These are phyloP conservation scores for Habrosyne pyritoides DNA, from an alignment of 2,888 invertebrate species.

Conservation along the genomic window DNA sequence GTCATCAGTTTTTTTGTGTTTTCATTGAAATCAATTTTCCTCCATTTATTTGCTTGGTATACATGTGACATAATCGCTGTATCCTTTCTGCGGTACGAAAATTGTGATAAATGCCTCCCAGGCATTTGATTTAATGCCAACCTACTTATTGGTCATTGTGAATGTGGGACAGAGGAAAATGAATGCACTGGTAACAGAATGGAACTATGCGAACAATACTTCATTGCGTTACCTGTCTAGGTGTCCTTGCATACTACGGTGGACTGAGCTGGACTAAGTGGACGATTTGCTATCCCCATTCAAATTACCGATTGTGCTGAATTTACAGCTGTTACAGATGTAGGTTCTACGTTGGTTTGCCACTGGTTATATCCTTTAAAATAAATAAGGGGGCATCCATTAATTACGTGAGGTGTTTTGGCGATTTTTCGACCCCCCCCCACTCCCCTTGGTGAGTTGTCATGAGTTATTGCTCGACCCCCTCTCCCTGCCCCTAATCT, in stretches of 20 bases:
- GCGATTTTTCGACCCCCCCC: too few relatives aligned
- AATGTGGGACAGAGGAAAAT: slow-evolving; percentile 44
- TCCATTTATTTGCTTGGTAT: not conserved
- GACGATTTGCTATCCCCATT: not conserved
- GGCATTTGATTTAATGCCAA: slow-evolving; percentile 36
- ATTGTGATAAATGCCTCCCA: slow-evolving; percentile 37
- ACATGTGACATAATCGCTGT: slow-evolving; percentile 20
- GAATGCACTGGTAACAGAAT: slow-evolving; percentile 36
- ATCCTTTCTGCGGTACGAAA: slow-evolving; percentile 45
- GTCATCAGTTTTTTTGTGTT: not conserved
- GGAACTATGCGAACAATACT: slow-evolving; percentile 37
- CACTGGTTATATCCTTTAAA: too few relatives aligned
- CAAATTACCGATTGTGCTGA: not conserved
- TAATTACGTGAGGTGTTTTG: too few relatives aligned
- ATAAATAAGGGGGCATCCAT: too few relatives aligned
- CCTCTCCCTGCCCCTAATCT: too few relatives aligned
- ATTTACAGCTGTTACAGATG: not conserved
- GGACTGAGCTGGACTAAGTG: slow-evolving; percentile 22
- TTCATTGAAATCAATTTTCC: not conserved
- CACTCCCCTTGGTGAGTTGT: too few relatives aligned
- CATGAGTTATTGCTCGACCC: too few relatives aligned
- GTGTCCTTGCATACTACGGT: slow-evolving; percentile 44
- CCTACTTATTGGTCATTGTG: slow-evolving; percentile 39
- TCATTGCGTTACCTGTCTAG: slow-evolving; percentile 38
- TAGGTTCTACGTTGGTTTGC: too few relatives aligned